Evolutionary conservation across 2,797 vertebrate species (phyloP).

Genomic region (Propithecus perrieri): DNA sequence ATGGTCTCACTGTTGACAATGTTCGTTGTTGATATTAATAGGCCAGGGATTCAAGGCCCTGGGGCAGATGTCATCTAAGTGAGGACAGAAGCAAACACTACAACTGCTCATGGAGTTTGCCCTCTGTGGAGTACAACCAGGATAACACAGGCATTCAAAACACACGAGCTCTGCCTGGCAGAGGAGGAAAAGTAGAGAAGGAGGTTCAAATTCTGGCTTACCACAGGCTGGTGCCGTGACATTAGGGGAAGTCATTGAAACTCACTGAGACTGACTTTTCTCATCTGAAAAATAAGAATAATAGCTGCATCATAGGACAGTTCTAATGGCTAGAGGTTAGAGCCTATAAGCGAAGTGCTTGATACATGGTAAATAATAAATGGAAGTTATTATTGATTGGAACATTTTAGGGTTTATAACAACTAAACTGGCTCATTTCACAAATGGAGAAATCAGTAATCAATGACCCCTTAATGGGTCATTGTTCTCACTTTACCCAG

Average conservation of each 20-base stretch:
- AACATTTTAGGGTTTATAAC: neutral
- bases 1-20: neutral
- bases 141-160: neutral
- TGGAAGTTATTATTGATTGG: neutral
- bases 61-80: neutral
- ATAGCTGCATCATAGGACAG: neutral
- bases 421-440: neutral
- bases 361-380: neutral
- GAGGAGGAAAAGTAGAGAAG: neutral
- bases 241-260: neutral
- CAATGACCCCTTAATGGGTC: neutral
- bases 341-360: neutral
- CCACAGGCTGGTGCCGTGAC: neutral
- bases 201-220: neutral
- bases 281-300: neutral
- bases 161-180: accelerated
- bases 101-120: neutral
- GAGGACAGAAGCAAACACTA: neutral
- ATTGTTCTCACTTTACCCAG: neutral
- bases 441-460: neutral
- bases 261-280: neutral
- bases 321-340: neutral
- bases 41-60: neutral
- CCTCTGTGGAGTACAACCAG: neutral
- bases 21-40: neutral